A percentile compares a stretch with the other conserved stretches of the same genome.
phyloP scores from a whole-genome alignment of 2,888 invertebrate genomes.

The Drosophila eohydei region DNA sequence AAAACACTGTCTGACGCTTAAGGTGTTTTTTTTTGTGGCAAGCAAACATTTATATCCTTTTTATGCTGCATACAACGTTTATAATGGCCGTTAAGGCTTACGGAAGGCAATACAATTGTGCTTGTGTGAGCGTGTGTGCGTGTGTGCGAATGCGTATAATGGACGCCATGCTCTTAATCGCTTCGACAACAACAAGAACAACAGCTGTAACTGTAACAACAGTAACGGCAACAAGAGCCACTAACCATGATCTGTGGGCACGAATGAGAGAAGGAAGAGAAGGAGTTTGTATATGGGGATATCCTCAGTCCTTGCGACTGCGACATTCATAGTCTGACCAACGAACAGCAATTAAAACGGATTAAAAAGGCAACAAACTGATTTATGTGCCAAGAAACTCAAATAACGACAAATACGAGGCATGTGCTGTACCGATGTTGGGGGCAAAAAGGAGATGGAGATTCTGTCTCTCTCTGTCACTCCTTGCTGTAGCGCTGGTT shows the following conservation, averaged over 20 bases:
- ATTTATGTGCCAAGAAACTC: conserved; percentile 82
- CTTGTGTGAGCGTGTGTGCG: conserved; percentile 41
- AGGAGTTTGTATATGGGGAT: neutral
- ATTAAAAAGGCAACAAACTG: conserved; percentile 81
- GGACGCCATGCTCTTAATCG: conserved; percentile 68
- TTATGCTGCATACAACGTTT: conserved; percentile 65
- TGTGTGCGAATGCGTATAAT: conserved; percentile 61
- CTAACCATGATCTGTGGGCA: conserved; percentile 18
- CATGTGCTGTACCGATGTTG: conserved; percentile 10
- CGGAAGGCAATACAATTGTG: conserved; percentile 38
- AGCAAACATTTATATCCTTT: conserved; percentile 59
- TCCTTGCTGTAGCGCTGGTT: neutral
- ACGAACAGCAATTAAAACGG: conserved; percentile 81
- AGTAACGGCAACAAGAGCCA: conserved; percentile 39
- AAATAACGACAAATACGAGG: conserved; percentile 82
- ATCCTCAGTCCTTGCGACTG: conserved; percentile 67
- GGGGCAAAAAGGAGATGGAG: neutral
- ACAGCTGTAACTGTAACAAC: conserved; percentile 46
- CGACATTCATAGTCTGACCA: conserved; percentile 78
- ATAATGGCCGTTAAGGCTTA: conserved; percentile 73
- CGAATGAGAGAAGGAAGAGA: neutral
- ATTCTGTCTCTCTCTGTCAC: neutral
- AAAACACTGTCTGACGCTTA: conserved; percentile 3
- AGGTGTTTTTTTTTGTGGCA: conserved; percentile 8
- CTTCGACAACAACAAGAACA: conserved; percentile 60